Evolutionary conservation across 2,888 invertebrate genomes (phyloP), one percentile per base, ranked within the genome.

Genomic region (Crepidodera aurea): DNA sequence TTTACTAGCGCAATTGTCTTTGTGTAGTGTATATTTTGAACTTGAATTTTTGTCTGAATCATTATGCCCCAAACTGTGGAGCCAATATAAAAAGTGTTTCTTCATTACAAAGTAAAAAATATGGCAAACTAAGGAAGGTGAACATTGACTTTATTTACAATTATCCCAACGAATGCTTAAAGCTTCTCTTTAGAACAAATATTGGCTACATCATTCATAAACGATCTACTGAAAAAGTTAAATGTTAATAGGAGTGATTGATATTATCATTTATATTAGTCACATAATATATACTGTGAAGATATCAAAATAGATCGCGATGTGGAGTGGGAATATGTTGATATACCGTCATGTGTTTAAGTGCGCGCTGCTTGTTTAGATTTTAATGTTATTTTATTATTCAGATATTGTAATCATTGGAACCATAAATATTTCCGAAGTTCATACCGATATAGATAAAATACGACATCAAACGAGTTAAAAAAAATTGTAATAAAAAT

Each of bases 361-460:
- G n/a, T 34, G 34, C 12, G 34, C n/a, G 34, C 6, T 6, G 2
- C 10, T 34, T 34, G 34, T 34, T 34, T 34, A 34, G 34, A 34
- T 34, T 34, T 34, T 34, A 34, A 34, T 34, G 34, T 34, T 34
- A 34, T 34, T 34, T 34, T 34, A 34, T 34, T 34, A 34, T 34
- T 34, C 34, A 3, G 34, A 34, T 34, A 34, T 29, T 29, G 12
- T 34, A 34, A 34, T 34, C 34, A 12, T 34, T 12, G 34, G 10
- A 34, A 4, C 34, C 12, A 34, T 34, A 34, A 34, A 34, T 34
- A 34, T 34, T 34, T 34, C 34, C 13, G 12, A 34, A 34, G 34
- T 12, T 34, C 34, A 34, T 34, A 34, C 3, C 12, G 12, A 34
- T 34, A 12, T 34, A 34, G 34, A 34, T 34, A 34, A 34, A 34